phyloP scores from a whole-genome alignment of 2,797 vertebrate species.

The Typhlichthys eigenmanni region DNA sequence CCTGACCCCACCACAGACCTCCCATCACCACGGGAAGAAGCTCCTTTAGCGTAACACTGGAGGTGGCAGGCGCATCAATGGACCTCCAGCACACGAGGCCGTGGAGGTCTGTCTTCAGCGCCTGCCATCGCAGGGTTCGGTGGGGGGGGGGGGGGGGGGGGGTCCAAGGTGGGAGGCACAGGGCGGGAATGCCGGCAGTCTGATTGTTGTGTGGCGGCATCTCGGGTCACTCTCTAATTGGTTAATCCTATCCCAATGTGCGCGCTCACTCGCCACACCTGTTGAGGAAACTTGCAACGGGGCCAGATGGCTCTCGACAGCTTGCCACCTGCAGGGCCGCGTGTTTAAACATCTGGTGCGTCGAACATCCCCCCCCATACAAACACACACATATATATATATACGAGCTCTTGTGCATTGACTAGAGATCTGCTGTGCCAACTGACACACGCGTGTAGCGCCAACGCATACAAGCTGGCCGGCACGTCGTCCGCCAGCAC shows the following conservation, averaged over 20 bases:
- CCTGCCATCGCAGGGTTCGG: background rate
- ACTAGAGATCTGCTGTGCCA: slow-evolving; percentile 27
- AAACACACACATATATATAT: background rate
- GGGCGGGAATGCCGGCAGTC: slow-evolving; percentile 1
- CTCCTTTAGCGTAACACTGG: slow-evolving; percentile 17
- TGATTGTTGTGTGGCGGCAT: background rate
- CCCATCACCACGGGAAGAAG: slow-evolving; percentile 21
- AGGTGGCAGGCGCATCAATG: slow-evolving; percentile 9
- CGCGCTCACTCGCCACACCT: slow-evolving; percentile 2
- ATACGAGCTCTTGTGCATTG: background rate
- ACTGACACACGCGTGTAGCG: slow-evolving; percentile 28
- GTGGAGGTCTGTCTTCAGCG: background rate
- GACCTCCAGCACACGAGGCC: slow-evolving; percentile 5
- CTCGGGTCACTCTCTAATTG: slow-evolving; percentile 12
- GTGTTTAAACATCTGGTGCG: slow-evolving; percentile 10
- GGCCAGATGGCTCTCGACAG: slow-evolving; percentile 4
- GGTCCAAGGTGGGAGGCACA: background rate
- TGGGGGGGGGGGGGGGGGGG: no score
- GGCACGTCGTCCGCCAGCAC: slow-evolving; percentile 22
- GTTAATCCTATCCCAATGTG: slow-evolving; percentile 9
- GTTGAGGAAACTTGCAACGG: background rate
- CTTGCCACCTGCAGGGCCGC: background rate
- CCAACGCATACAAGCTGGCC: background rate
- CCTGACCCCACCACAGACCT: slow-evolving; percentile 26
- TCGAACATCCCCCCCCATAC: background rate